Base-by-base conservation (phyloP, 1,140 invertebrate species). In the Drosophila serrata region DNA sequence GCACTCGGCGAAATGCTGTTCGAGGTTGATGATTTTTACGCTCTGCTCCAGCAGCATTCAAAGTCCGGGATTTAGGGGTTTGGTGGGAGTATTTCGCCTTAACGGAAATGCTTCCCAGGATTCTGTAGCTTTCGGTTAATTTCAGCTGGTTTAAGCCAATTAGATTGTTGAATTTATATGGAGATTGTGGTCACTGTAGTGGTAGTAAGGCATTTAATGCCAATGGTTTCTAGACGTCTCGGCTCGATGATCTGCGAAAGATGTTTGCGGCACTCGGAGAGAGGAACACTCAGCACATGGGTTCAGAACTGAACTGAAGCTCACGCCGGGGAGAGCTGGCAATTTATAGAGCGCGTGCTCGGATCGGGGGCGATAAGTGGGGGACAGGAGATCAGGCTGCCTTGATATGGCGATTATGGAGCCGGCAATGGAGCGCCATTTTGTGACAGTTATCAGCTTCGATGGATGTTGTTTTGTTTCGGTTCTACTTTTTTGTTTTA, bases 251-350 rank as follows among this genome's bases (percentile, higher is more conserved):
- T 59, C 42, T 29, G 35, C 19, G 39, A 19, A 43, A 19, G 19
- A 35, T 60, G 40, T 46, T 35, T 42, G 37, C 56, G 29, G 35
- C 43, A 29, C 45, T 58, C 56, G 57, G 39, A 55, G 13, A 39
- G 24, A 58, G 29, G 63, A 62, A 56, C 48, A 68, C 61, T 78
- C 43, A 15, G 65, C 49, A 46, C 62, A 56, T 59, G 59, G 85
- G 78, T 88, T 88, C 85, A 45, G 29, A 79, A 62, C 27, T 60
- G 81, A 90, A 88, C 85, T 88, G 85, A 68, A 63, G 69, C 58
- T 63, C 24, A 24, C 17, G 43, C 43, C 13, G 7, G 27, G 48
- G 43, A 49, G 63, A 24, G 15, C 55, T 59, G 55, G 37, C 39
- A 69, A 67, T 88, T 87, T 87, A 87, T 87, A 87, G 76, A 73